Evolutionary conservation across 2,797 vertebrate genomes (phyloP), one percentile per base, ranked within the genome.

Genomic region (Phrynocephalus forsythii): DNA sequence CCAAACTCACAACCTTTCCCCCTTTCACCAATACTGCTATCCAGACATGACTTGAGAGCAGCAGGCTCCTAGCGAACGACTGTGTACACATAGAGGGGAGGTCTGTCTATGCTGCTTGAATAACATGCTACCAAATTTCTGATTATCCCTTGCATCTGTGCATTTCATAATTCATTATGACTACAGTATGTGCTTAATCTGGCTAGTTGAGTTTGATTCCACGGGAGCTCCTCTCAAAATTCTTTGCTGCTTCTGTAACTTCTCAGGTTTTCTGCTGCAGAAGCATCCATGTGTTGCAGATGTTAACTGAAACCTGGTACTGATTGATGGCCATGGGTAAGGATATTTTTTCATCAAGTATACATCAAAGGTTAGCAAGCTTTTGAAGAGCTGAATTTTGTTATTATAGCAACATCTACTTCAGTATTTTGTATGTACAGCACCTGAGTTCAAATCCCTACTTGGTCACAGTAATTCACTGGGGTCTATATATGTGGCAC

Each of bases 161-260:
- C 78, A 22, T 89, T 91, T 89, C 84, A 87, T 72, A 84, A 20
- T 87, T 89, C 79, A 67, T 82, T 90, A 75, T 84, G 75, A 30
- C 73, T 0, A 44, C 4, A 44, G 5, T 44, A 0, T 22, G 38
- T 68, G 56, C 60, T 91, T 77, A 67, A 30, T 82, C 81, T 92
- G 85, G 2, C 76, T 63, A 69, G 28, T 76, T 60, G 24, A 84
- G 7, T 3, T 26, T 84, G 72, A 18, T n/a, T 82, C 79, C 38
- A 6, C 50, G 66, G n/a, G 84, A 86, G 50, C 75, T 87, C 75
- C 76, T 83, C 38, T 90, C 82, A 77, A 1, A 18, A 68, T 85
- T 91, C 82, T 84, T 52, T 73, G 16, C 44, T 84, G 33, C 15
- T 86, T 91, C 83, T 91, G 75, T 87, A 82, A 48, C 26, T 88